Base-by-base conservation (phyloP, 1,140 invertebrate genomes). In the Sarcophaga bullata region DNA sequence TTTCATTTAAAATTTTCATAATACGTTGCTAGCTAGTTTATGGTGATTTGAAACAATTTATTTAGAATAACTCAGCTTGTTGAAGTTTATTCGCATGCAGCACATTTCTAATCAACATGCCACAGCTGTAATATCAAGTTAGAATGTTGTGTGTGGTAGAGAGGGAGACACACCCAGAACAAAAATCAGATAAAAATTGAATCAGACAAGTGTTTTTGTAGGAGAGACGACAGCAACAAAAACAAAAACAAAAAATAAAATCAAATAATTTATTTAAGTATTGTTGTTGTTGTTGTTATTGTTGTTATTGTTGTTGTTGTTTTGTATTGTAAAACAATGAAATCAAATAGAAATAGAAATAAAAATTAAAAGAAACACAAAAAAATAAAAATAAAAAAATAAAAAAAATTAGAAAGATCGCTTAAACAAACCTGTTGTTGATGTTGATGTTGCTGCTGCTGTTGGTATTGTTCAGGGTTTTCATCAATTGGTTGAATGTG, bases 401-500 rank as follows among this genome's bases (percentile, higher is more conserved):
- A 49, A 17, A 78, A 49, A 25, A 52, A 78, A 25, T 62, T 15
- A 62, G 37, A 62, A 62, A 37, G 25, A 76, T 49, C 37, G 3
- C 25, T 46, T 25, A 17, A 2, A 78, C 75, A 25, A 50, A 78
- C 75, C 75, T 78, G 75, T 50, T 78, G 25, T 37, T 37, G 25
- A 1, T 37, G 25, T 37, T 37, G 25, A 2, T 37, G 25, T 37
- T 37, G 25, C 25, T 37, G 25, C 4, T 37, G 25, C 25, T 37
- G 25, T 37, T 37, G 25, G 25, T 37, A 37, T 37, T 37, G 75
- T 52, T 78, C 75, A 50, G 19, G 75, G 50, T 78, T 78, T 52
- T 78, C 75, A 15, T 78, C 75, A 50, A 72, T 80, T n/a, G 80
- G 78, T 80, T 68, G 82, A 52, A 81, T 76, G 54, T 84, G 75